Evolutionary conservation across 2,888 invertebrate genomes (phyloP).

Genomic region (Gymnosoma rotundatum): DNA sequence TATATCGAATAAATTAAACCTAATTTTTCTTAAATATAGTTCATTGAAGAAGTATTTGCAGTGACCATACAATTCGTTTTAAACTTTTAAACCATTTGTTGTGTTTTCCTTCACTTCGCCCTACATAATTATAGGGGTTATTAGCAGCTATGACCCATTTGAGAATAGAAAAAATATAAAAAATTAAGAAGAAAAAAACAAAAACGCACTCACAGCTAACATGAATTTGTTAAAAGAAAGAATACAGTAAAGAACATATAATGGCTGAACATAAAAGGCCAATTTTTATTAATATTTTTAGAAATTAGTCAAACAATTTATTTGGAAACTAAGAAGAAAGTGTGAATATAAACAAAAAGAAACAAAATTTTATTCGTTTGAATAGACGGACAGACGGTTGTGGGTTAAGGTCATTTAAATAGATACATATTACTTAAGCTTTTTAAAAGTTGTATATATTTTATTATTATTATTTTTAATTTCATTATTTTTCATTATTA

Average conservation of each 20-base stretch:
- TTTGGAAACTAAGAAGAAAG: constrained; percentile 45
- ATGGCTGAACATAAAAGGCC: constrained; percentile 18
- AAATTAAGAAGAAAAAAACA: constrained; percentile 23
- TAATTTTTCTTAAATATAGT: too few species aligned
- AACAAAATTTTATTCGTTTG: neutral
- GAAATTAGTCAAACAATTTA: constrained; percentile 61
- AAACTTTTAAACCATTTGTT: too few species aligned
- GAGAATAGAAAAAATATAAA: constrained; percentile 40
- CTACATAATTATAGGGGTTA: constrained; percentile 51
- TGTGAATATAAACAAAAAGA: constrained; percentile 29
- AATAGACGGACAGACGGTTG: constrained; percentile 45
- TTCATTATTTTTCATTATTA: too few species aligned
- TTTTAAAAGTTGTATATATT: too few species aligned
- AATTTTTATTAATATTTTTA: constrained; percentile 66
- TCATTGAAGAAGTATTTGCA: too few species aligned
- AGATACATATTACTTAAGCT: neutral
- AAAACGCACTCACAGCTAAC: too few species aligned
- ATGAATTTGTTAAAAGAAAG: neutral
- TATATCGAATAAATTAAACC: too few species aligned
- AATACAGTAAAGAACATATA: neutral
- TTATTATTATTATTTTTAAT: neutral
- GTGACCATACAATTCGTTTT: too few species aligned
- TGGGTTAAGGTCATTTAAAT: constrained; percentile 59
- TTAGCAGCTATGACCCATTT: constrained; percentile 51
- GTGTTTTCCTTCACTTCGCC: neutral